These are phyloP conservation scores for Colletes gigas DNA, from an alignment of 1,140 invertebrate genomes.

Conservation along the genomic window DNA sequence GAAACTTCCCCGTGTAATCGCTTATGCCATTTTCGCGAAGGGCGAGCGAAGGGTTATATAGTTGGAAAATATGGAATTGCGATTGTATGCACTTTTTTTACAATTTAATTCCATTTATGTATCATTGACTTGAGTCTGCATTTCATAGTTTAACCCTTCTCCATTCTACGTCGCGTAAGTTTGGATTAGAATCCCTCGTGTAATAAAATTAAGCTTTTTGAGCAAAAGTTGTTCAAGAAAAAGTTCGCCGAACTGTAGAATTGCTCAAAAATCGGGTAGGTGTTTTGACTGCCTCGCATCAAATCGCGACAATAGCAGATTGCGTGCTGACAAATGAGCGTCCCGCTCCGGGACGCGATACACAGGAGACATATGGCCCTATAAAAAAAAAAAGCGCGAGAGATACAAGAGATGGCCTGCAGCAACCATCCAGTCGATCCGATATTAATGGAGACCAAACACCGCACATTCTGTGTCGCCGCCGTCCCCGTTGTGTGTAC, in stretches of 20 bases:
- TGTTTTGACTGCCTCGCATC: constrained; percentile 71
- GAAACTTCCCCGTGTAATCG: not conserved
- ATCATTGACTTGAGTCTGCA: too few relatives aligned
- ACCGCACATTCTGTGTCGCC: constrained; percentile 73
- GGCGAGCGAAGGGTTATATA: too few relatives aligned
- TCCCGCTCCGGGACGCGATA: constrained; percentile 58
- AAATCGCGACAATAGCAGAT: constrained; percentile 74
- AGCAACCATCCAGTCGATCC: constrained; percentile 73
- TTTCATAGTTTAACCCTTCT: too few relatives aligned
- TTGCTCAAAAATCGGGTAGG: constrained; percentile 43
- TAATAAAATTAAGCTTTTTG: too few relatives aligned
- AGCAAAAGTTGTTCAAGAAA: too few relatives aligned
- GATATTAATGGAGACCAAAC: constrained; percentile 79
- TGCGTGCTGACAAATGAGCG: constrained; percentile 76
- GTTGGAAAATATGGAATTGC: too few relatives aligned
- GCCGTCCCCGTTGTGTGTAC: constrained; percentile 70
- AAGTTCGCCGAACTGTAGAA: too few relatives aligned
- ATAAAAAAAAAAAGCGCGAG: constrained; percentile 74
- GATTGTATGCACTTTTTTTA: too few relatives aligned
- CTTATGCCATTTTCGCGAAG: not conserved
- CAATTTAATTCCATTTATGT: too few relatives aligned
- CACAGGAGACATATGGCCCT: constrained; percentile 74
- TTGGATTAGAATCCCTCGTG: too few relatives aligned
- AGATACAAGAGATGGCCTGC: constrained; percentile 63
- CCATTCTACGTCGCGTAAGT: too few relatives aligned